phyloP scores from a whole-genome alignment of 2,797 vertebrate species.

The Chaetophractus vellerosus region DNA sequence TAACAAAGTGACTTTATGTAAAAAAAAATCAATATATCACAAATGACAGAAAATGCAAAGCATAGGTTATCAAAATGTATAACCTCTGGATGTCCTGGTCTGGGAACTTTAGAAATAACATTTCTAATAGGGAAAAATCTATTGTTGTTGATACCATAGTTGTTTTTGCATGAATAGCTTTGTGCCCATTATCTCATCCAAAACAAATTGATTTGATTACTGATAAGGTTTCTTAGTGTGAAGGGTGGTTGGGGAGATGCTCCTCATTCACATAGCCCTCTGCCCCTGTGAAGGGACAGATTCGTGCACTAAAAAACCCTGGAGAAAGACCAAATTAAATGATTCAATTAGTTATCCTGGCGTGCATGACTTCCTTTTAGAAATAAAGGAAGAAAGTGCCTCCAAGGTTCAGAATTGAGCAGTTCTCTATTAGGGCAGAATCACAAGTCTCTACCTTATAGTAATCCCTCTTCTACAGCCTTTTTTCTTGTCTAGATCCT shows the following conservation, averaged over 20 bases:
- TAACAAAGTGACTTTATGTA: neutral
- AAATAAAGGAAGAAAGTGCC: neutral
- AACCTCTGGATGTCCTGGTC: neutral
- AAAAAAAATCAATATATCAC: neutral
- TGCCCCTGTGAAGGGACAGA: neutral
- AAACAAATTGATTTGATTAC: neutral
- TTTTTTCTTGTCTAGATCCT: neutral
- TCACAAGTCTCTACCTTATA: neutral
- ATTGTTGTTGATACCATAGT: neutral
- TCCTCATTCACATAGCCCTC: neutral
- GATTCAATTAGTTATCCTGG: neutral
- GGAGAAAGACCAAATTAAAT: neutral
- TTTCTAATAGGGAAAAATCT: neutral
- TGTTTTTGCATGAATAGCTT: constrained; percentile 1
- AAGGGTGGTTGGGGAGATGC: neutral
- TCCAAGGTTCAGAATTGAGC: neutral
- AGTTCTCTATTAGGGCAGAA: neutral
- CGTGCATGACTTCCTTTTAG: neutral
- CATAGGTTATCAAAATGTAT: neutral
- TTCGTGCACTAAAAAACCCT: neutral
- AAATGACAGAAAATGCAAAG: neutral
- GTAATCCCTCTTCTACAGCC: neutral
- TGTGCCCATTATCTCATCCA: neutral
- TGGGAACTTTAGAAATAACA: neutral
- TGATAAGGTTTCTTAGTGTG: neutral